Evolutionary conservation across 92 coral and sea anemone species (phyloP).

Genomic region (Parazoanthus darwini): DNA sequence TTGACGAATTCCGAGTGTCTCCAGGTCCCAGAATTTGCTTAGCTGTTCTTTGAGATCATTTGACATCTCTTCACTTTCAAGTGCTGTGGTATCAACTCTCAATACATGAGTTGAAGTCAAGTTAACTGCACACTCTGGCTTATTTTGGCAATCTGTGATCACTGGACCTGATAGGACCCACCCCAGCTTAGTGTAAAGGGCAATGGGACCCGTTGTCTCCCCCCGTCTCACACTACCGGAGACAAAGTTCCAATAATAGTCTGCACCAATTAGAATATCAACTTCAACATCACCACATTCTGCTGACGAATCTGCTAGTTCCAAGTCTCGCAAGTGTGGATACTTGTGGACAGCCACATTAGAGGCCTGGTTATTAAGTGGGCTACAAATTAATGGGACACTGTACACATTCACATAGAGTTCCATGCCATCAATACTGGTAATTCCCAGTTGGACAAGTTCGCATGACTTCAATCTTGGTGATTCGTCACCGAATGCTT

Average conservation of each 20-base stretch:
- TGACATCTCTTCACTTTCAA: background rate
- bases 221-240: constrained; percentile 20
- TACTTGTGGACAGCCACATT: constrained; percentile 36
- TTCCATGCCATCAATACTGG: constrained; percentile 34
- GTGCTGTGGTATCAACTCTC: constrained; percentile 19
- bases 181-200: constrained; percentile 24
- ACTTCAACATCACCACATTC: constrained; percentile 18
- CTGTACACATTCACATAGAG: constrained; percentile 46
- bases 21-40: constrained; percentile 60
- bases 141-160: background rate
- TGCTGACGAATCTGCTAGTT: constrained; percentile 15
- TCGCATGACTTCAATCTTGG: constrained; percentile 35
- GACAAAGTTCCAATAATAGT: constrained; percentile 41
- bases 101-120: constrained; percentile 40
- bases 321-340: constrained; percentile 36
- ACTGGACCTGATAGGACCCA: constrained; percentile 45
- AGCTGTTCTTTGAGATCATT: constrained; percentile 40
- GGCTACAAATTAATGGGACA: constrained; percentile 44
- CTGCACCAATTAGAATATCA: constrained; percentile 37
- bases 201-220: constrained; percentile 21
- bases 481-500: constrained; percentile 33
- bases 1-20: constrained; percentile 49
- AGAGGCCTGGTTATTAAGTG: constrained; percentile 36
- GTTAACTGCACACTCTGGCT: constrained; percentile 36
- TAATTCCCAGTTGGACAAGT: constrained; percentile 42